These are phyloP conservation scores for Poeciliopsis presidionis DNA, from an alignment of 2,797 vertebrate species.

Conservation along the genomic window DNA sequence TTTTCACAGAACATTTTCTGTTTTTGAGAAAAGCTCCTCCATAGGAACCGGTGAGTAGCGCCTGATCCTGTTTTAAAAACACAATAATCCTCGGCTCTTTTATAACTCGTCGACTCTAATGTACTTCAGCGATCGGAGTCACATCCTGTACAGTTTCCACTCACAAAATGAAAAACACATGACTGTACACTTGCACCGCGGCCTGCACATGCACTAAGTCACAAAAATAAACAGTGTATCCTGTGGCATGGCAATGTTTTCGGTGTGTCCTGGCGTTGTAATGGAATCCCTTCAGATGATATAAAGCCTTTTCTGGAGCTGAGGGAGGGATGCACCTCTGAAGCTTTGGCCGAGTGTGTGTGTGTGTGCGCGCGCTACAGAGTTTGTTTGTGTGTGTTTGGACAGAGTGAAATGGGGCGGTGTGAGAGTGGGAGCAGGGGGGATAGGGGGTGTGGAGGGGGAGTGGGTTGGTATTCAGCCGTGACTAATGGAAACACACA, in stretches of 20 bases:
- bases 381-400: conserved; percentile 55
- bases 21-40: neutral
- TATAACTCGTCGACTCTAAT: conserved; percentile 7
- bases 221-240: conserved; percentile 89
- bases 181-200: conserved; percentile 73
- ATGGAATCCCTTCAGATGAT: conserved; percentile 29
- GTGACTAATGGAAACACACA: conserved; percentile 93
- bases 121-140: neutral
- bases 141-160: conserved; percentile 47
- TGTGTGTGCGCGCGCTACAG: conserved; percentile 21
- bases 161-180: conserved; percentile 36
- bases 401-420: conserved; percentile 60
- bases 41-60: conserved; percentile 22
- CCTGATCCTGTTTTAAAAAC: conserved; percentile 20
- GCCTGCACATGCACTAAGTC: conserved; percentile 80
- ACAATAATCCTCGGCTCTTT: conserved; percentile 3
- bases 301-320: conserved; percentile 40
- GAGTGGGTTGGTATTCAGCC: conserved; percentile 87
- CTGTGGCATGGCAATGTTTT: conserved; percentile 77
- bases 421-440: neutral
- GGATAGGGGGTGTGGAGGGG: conserved; percentile 5
- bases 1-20: neutral
- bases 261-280: conserved; percentile 60
- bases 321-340: conserved; percentile 38
- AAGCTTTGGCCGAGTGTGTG: conserved; percentile 26